Evolutionary conservation across 2,113 vertebrate species (phyloP), one percentile per base, ranked within the genome.

Genomic region (Benitochromis conjunctus): DNA sequence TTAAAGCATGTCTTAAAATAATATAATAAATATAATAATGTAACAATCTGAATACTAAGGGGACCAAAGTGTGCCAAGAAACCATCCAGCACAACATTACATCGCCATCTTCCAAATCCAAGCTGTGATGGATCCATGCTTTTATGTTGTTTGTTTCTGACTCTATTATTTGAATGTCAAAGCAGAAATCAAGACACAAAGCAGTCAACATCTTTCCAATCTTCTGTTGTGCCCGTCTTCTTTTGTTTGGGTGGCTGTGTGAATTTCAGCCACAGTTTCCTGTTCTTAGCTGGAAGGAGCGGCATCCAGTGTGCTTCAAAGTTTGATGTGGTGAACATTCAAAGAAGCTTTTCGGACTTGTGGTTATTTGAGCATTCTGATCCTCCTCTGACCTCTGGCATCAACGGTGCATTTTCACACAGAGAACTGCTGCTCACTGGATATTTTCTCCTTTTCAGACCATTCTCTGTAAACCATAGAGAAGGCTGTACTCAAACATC

Each of bases 151-250:
- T 24, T 69, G 12, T 12, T 19, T 29, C 41, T 2, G 24, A 74
- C 41, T 0, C 26, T 18, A 46, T 46, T 26, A 66, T 41, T 21
- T 66, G 19, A 66, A 66, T 66, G 11, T 4, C 38, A 16, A 43
- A 24, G 0, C 34, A 66, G 1, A 69, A 69, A 16, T 16, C 1
- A 43, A 69, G 5, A 26, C 38, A 43, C 38, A 69, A 24, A 1
- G 12, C 21, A 16, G 41, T 6, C 8, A 18, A 71, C 14, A 46
- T 26, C 24, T 48, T 71, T 48, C 26, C 14, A 18, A 3, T 46
- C 41, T 11, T 71, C 66, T 29, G 1, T 48, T 71, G 41, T 48
- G 5, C 64, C 21, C 0, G 1, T 3, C 4, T 0, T 13, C 0
- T 21, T 34, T 64, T 64, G 21, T 71, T 48, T 74, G 24, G 18